Evolutionary conservation across 2,797 vertebrate species (phyloP), one percentile per base, ranked within the genome.

Genomic region (Pseudomugil gertrudae): DNA sequence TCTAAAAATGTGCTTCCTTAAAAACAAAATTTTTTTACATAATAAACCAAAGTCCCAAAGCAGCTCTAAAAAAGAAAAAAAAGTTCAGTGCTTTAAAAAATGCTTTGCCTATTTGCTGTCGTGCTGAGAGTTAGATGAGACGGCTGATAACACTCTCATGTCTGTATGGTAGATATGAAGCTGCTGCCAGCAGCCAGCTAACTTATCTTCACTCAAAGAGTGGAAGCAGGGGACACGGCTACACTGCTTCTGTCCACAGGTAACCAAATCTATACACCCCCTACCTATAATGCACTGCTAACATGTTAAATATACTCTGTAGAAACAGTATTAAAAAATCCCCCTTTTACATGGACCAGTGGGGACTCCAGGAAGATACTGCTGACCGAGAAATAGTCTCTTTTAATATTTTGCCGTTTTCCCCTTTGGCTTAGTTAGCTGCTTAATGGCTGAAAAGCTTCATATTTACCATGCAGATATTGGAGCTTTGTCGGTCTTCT

Each of bases 51-150:
- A 36, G 38, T 65, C 19, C 21, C 23, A 57, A 15, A 11, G 30
- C 17, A 69, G 32, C 15, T 33, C 43, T 27, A 32, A 47, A 58
- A 70, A 58, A 19, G 33, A 35, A 19, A 40, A 13, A 56, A 65
- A 54, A 23, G 23, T 63, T 50, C 13, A 1, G 30, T 3, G 29
- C 59, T 66, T 73, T 53, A 40, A 45, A 51, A 79, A 59, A 59
- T 15, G 33, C 10, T 60, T 60, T 68, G 29, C 23, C 55, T 40
- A 48, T 73, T 70, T 26, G 27, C 56, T 58, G 57, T 66, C 60
- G 66, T 74, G 57, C 64, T 38, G 56, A 55, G 35, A 63, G 48
- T 54, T 60, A 40, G 33, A 79, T 64, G 56, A 79, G 60, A 71
- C 40, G 36, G 63, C 21, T 43, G 69, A 76, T 79, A 57, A 40